Evolutionary conservation across 2,797 vertebrate genomes (phyloP), one percentile per base, ranked within the genome.

Genomic region (Corythornis leucogaster): DNA sequence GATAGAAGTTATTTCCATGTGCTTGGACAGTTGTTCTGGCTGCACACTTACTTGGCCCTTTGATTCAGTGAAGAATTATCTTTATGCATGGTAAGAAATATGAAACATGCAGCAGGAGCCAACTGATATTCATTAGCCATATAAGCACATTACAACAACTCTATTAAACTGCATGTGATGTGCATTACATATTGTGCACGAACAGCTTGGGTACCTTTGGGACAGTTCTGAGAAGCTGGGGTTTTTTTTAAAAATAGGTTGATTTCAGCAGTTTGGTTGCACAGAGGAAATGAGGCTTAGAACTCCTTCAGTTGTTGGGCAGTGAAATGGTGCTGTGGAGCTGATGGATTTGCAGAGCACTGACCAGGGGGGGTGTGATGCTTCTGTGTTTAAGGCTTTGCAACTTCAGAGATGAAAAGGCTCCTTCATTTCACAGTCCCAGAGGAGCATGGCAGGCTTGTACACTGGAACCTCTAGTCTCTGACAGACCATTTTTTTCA

Each of bases 51-150:
- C 88, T 96, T 96, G 91, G 90, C 93, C 83, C 71, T 94, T 94
- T 94, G 95, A 94, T 96, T 96, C 88, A 90, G 88, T 90, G 74
- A 94, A 87, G 92, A 95, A 93, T 96, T 96, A 95, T 95, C 93
- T 94, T 95, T 78, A 89, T 82, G 79, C 12, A 24, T 93, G 87
- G 81, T 89, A 94, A 95, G 94, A 93, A 96, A 90, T 94, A 93
- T 55, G 94, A 85, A 85, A 82, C 33, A 51, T 31, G 33, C 64
- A 53, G 87, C 88, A 59, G 69, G 90, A 95, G 94, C 94, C 93
- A 94, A 93, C 75, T 95, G 91, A 96, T 96, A 94, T 80, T 96
- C 96, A 85, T 96, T 96, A 94, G 84, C 87, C 77, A 55, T 93
- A 82, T 87, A 94, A 90, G 89, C 84, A 64, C 77, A 68, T 88